Conservation (phyloP, 2,113 vertebrate genomes). For the Stigmatopora argus region DNA sequence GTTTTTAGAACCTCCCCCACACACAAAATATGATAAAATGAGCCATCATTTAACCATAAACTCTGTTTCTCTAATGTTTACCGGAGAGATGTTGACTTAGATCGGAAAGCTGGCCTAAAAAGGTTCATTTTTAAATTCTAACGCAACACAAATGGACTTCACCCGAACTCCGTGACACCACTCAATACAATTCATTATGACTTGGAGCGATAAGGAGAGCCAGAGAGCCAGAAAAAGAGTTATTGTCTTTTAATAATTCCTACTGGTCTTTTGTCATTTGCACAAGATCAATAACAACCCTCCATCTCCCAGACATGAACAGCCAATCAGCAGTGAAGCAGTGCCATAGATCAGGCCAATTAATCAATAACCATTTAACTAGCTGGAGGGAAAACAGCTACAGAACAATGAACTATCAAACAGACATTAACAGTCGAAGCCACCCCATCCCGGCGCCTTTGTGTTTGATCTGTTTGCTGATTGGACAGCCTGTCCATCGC, state of each 20-base stretch:
- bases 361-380: constrained; percentile 70
- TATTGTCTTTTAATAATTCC: constrained; percentile 69
- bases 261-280: constrained; percentile 63
- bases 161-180: constrained; percentile 54
- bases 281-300: constrained; percentile 54
- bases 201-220: constrained; percentile 29
- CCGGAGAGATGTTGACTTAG: constrained; percentile 1
- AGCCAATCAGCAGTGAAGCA: constrained; percentile 57
- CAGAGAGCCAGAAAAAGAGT: constrained; percentile 28
- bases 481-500: constrained; percentile 23
- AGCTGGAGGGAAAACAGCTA: constrained; percentile 63
- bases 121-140: constrained; percentile 54
- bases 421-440: constrained; percentile 54
- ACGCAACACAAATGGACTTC: constrained; percentile 57
- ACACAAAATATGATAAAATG: not conserved
- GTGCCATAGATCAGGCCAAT: constrained; percentile 67
- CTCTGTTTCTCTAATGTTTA: not conserved
- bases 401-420: constrained; percentile 67
- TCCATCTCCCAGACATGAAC: constrained; percentile 49
- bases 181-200: constrained; percentile 69
- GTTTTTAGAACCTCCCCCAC: too few relatives aligned
- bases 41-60: not conserved
- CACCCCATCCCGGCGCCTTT: constrained; percentile 44
- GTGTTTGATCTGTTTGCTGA: constrained; percentile 34
- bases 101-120: constrained; percentile 36